Evolutionary conservation across 2,797 vertebrate species (phyloP), one percentile per base, ranked within the genome.

Genomic region (Molossus alvarezi): DNA sequence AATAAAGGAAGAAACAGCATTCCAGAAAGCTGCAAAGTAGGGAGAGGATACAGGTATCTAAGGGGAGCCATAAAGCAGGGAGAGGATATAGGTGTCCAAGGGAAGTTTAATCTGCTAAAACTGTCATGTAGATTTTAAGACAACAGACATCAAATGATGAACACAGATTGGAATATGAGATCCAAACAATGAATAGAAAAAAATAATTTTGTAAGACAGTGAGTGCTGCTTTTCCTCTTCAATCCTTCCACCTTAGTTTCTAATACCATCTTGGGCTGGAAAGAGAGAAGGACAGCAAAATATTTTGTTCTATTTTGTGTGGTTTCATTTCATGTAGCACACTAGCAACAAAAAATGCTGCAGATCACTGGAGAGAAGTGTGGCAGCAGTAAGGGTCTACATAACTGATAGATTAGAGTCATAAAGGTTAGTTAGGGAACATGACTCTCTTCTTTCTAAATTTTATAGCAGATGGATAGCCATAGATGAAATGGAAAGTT

Each of bases 151-250:
- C n/a, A 91, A n/a, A 83, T 83, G 27, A 82, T 77, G 23, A 85
- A 15, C 25, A 93, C 4, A 58, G 15, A n/a, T 51, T 76, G 33
- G 33, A 81, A 75, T 48, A 37, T n/a, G 21, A 5, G 7, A 85
- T 72, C 73, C 48, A 88, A 67, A 81, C 94, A 83, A 90, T 57
- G 9, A 73, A 48, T 8, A 69, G 7, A 67, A 71, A 89, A 82
- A 25, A 25, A 4, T 62, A 65, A 87, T 73, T 72, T 88, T 17
- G 37, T 14, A 41, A 92, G 21, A 5, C 48, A 25, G 23, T 77
- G 25, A 69, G 67, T 33, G 37, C 33, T 84, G 62, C 6, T 11
- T 69, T 67, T 57, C n/a, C 10, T 62, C 18, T 79, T 53, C 57
- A 64, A 51, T 5, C 6, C 1, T 4, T 83, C 6, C 23, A 14